These are phyloP conservation scores for Oplegnathus fasciatus DNA, from an alignment of 2,113 vertebrate genomes.

Conservation along the genomic window DNA sequence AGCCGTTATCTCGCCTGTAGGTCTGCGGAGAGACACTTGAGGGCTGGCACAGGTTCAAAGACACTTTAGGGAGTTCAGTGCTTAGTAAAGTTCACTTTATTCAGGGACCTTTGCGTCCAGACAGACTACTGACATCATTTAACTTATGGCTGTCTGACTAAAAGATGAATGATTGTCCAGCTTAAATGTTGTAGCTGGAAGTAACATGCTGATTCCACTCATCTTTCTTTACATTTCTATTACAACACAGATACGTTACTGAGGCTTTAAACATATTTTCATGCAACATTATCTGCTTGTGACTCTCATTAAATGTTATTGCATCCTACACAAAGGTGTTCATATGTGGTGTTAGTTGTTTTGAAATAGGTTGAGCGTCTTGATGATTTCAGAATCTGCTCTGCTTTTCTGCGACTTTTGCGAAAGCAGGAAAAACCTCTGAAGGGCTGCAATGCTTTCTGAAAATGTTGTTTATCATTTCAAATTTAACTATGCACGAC, in stretches of 20 bases:
- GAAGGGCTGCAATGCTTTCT: neutral
- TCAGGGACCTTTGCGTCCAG: slow-evolving; percentile 24
- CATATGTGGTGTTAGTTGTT: neutral
- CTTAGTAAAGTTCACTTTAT: slow-evolving; percentile 45
- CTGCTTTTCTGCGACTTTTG: neutral
- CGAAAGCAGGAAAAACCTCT: neutral
- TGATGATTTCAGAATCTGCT: neutral
- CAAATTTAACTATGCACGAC: slow-evolving; percentile 5
- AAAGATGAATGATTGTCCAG: neutral
- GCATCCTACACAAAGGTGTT: slow-evolving; percentile 6
- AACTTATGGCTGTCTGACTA: slow-evolving; percentile 17
- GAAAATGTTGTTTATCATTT: slow-evolving; percentile 27
- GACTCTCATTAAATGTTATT: neutral
- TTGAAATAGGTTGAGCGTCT: neutral
- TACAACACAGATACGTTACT: neutral
- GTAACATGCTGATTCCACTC: no score
- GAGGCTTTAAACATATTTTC: neutral
- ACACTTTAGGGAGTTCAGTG: slow-evolving; percentile 36
- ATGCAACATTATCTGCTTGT: neutral
- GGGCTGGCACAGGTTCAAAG: slow-evolving; percentile 51
- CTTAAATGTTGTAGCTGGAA: neutral
- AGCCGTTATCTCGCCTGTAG: slow-evolving; percentile 48
- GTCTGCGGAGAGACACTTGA: slow-evolving; percentile 47
- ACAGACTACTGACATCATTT: slow-evolving; percentile 30
- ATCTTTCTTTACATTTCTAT: neutral